Conservation (phyloP, 2,888 invertebrate species). For the Choreutis nemorana region DNA sequence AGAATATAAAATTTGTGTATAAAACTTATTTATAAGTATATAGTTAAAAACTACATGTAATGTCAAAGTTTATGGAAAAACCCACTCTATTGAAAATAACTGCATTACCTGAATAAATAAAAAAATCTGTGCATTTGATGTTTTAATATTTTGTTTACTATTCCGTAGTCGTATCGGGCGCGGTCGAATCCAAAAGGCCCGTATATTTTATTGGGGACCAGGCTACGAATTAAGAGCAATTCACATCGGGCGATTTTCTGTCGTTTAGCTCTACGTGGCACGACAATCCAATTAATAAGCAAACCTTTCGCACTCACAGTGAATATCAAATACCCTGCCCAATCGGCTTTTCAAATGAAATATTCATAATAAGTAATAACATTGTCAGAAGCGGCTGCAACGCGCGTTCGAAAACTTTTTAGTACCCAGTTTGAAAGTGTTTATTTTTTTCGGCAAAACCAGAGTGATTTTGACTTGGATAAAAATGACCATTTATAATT, state of each 20-base stretch:
- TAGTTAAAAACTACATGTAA: no score
- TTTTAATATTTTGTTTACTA: constrained; percentile 34
- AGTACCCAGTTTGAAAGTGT: no score
- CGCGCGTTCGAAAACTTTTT: no score
- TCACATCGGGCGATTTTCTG: constrained; percentile 43
- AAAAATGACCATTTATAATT: no score
- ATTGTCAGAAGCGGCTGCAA: constrained; percentile 32
- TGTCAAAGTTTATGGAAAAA: no score
- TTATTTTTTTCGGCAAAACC: no score
- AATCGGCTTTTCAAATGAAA: constrained; percentile 47
- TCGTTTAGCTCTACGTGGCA: constrained; percentile 30
- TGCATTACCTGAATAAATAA: no score
- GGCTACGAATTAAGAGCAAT: constrained; percentile 46
- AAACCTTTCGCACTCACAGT: constrained; percentile 52
- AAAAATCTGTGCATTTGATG: no score
- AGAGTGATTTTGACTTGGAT: no score
- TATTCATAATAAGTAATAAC: constrained; percentile 52
- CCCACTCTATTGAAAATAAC: no score
- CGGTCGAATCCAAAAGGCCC: constrained; percentile 22
- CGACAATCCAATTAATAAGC: constrained; percentile 58
- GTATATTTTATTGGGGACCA: constrained; percentile 35
- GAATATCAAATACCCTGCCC: constrained; percentile 49
- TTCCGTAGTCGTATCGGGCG: constrained; percentile 30
- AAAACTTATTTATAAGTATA: no score
- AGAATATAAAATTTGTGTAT: no score